phyloP scores from a whole-genome alignment of 1,140 invertebrate genomes.

The Aphelenchoides fujianensis region DNA sequence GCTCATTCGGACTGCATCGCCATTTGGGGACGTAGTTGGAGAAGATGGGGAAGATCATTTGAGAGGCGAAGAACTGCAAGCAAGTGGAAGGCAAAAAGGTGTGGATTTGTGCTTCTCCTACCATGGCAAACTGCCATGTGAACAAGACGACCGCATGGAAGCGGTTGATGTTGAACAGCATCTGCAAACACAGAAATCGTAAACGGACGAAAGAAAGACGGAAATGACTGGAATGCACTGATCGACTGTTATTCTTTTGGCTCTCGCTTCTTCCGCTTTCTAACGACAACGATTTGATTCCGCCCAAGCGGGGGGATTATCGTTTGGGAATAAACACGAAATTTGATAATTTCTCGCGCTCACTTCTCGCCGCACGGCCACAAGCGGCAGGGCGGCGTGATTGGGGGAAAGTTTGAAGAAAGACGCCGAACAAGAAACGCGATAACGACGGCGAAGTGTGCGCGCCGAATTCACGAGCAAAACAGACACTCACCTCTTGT shows the following conservation, averaged over 20 bases:
- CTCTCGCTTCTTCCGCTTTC: neutral
- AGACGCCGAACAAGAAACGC: no score
- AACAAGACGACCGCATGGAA: constrained; percentile 54
- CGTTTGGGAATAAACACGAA: neutral
- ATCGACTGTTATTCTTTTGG: no score
- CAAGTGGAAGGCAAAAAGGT: constrained; percentile 22
- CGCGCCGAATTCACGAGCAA: neutral
- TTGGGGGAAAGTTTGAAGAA: no score
- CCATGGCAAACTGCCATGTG: constrained; percentile 58
- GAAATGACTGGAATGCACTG: no score
- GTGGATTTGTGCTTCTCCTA: no score
- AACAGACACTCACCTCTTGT: neutral
- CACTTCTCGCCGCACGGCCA: no score
- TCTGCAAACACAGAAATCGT: no score
- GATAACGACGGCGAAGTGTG: neutral
- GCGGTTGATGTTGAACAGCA: constrained; percentile 59
- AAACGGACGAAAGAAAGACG: no score
- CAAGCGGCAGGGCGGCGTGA: no score
- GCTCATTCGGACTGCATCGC: constrained; percentile 38
- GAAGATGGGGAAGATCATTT: constrained; percentile 61
- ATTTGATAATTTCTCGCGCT: constrained; percentile 2
- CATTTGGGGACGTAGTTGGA: constrained; percentile 58
- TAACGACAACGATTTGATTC: neutral
- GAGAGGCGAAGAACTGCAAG: constrained; percentile 60
- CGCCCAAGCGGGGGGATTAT: no score